A percentile compares a stretch with the other conserved stretches of the same genome.
These are phyloP conservation scores for Eupithecia exiguata DNA, from an alignment of 2,888 invertebrate species.

Conservation along the genomic window DNA sequence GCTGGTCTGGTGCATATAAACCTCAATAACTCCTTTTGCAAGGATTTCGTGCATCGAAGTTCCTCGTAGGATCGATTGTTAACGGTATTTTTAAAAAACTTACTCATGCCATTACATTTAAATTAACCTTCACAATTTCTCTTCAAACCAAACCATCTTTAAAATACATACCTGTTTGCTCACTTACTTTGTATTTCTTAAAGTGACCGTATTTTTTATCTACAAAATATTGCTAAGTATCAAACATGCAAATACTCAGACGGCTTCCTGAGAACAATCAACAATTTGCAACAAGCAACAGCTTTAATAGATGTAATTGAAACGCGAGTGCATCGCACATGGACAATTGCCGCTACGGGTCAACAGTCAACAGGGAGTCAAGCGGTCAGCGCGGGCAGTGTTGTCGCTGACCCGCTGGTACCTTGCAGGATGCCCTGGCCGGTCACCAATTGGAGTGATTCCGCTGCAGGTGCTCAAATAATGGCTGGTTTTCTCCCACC, in stretches of 20 bases:
- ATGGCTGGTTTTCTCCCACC: background rate
- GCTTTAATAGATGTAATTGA: constrained; percentile 7
- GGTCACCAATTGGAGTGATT: constrained; percentile 58
- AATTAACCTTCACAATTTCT: background rate
- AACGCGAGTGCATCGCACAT: background rate
- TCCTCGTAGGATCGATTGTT: too few relatives aligned
- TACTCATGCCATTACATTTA: background rate
- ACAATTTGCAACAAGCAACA: constrained; percentile 2
- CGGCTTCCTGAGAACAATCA: background rate
- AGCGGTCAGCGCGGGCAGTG: constrained; percentile 16
- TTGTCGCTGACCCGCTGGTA: constrained; percentile 49
- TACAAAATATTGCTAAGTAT: background rate
- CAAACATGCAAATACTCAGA: background rate
- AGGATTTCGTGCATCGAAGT: background rate
- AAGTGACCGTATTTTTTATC: background rate
- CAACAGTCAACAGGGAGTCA: background rate
- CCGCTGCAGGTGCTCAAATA: constrained; percentile 13
- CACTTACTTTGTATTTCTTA: background rate
- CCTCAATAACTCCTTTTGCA: background rate
- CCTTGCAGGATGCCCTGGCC: constrained; percentile 48
- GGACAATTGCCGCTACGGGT: constrained; percentile 8
- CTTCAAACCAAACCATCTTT: background rate
- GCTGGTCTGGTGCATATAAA: background rate
- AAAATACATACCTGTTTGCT: background rate
- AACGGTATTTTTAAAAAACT: background rate